Base-by-base conservation (phyloP, 2,113 vertebrate species). In the Equus przewalskii region DNA sequence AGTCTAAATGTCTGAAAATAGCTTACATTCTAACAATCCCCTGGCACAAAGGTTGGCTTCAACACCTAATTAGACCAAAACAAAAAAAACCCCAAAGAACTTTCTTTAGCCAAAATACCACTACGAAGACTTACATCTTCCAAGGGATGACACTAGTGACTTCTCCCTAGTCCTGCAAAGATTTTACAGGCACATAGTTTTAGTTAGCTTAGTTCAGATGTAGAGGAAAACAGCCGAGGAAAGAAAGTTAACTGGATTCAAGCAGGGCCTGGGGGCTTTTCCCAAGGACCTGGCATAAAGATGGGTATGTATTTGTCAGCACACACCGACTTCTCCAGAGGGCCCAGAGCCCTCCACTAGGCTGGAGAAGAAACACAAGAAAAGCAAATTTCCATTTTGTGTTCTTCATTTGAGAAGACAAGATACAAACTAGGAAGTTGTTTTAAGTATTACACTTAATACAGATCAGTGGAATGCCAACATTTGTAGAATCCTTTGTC, bases 1-100 rank as follows among this genome's bases (percentile, higher is more conserved):
- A 65, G 69, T 87, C 22, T n/a, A 67, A 95, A 36, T 80, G 28
- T 72, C 46, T 75, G 75, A 75, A 78, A 97, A 81, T 28, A 80
- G 26, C n/a, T 92, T 44, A 75, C n/a, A 84, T 56, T 80, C 46
- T 80, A 95, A 89, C 19, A 54, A 65, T 46, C 4, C 24, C 51
- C 18, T 19, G 15, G 51, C 67, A 80, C n/a, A n/a, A 75, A 96
- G 86, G n/a, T 4, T 36, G 60, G 62, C 41, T 93, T 95, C 22
- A 46, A 33, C 33, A 58, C 24, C 54, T 36, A 58, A 49, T n/a
- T 62, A 30, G 79, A 62, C 21, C 41, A 49, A 75, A 60, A 51
- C n/a, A 51, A 76, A 78, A 75, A 75, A 30, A 18, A 89, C 58
- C 15, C 8, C 19, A 41, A 15, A 46, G 33, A n/a, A 41, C 28